phyloP scores from a whole-genome alignment of 1,140 invertebrate genomes.

The Drosophila watanabei region DNA sequence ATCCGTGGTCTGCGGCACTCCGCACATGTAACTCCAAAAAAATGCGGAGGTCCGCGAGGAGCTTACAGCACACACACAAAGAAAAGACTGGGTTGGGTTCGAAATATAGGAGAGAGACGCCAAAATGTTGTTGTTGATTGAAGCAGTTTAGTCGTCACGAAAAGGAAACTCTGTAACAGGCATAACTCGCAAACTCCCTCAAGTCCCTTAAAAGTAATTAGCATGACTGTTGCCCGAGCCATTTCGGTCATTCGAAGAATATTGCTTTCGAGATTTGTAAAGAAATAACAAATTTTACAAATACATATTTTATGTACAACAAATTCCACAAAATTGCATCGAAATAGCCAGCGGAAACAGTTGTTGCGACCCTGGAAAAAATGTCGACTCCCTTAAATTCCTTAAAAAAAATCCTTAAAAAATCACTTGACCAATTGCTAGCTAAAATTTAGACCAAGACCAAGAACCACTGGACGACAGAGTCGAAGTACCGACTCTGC shows the following conservation, averaged over 20 bases:
- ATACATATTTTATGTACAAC: conserved; percentile 30
- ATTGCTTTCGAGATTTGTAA: conserved; percentile 4
- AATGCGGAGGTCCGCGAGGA: conserved; percentile 29
- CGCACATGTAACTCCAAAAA: conserved; percentile 73
- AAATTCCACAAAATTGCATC: conserved; percentile 3
- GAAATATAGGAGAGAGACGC: conserved; percentile 63
- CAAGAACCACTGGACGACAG: conserved; percentile 52
- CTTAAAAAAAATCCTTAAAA: conserved; percentile 7
- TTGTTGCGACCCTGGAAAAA: conserved; percentile 1
- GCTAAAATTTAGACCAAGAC: conserved; percentile 37
- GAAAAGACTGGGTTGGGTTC: conserved; percentile 44
- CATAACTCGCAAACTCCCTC: conserved; percentile 27
- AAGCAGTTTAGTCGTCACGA: conserved; percentile 77
- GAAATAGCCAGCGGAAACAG: conserved; percentile 11
- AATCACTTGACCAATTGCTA: conserved; percentile 49
- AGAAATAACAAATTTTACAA: conserved; percentile 3
- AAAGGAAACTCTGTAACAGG: conserved; percentile 49
- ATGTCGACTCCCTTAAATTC: not conserved
- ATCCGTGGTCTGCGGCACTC: conserved; percentile 80
- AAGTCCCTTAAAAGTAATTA: conserved; percentile 26
- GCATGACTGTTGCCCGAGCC: conserved; percentile 21
- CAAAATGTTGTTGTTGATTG: conserved; percentile 78
- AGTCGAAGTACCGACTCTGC: conserved; percentile 34
- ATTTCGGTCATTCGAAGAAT: conserved; percentile 2
- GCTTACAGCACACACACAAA: conserved; percentile 35